A percentile compares a stretch with the other conserved stretches of the same genome.
These are phyloP conservation scores for Scrobipalpa costella DNA, from an alignment of 2,888 invertebrate species.

Conservation along the genomic window DNA sequence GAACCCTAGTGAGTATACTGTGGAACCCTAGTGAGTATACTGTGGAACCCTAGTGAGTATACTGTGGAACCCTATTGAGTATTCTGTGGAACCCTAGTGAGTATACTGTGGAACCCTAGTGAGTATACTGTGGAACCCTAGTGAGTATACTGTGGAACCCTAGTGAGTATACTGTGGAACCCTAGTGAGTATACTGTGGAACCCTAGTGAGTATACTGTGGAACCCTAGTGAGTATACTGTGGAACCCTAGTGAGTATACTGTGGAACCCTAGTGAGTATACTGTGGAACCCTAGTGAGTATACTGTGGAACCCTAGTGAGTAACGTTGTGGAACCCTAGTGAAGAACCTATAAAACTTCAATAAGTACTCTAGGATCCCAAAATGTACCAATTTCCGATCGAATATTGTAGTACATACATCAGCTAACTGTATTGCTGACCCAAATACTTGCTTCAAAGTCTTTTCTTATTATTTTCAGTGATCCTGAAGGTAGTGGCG, in stretches of 20 bases:
- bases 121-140: not conserved
- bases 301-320: not conserved
- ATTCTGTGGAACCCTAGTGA: not conserved
- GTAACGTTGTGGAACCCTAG: too few species aligned
- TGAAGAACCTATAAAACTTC: too few species aligned
- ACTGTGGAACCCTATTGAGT: not conserved
- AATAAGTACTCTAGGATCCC: too few species aligned
- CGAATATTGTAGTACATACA: not conserved
- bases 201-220: not conserved
- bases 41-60: not conserved
- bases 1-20: too few species aligned
- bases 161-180: not conserved
- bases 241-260: not conserved
- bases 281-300: not conserved
- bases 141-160: not conserved
- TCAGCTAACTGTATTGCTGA: too few species aligned
- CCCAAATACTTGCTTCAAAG: too few species aligned
- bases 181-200: not conserved
- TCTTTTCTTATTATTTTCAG: constrained; percentile 70
- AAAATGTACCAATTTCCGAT: too few species aligned
- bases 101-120: not conserved
- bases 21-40: not conserved
- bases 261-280: constrained; percentile 2
- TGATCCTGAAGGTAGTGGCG: constrained; percentile 99
- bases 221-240: not conserved